Evolutionary conservation across 2,888 invertebrate genomes (phyloP).

Genomic region (Perithous albicinctus): DNA sequence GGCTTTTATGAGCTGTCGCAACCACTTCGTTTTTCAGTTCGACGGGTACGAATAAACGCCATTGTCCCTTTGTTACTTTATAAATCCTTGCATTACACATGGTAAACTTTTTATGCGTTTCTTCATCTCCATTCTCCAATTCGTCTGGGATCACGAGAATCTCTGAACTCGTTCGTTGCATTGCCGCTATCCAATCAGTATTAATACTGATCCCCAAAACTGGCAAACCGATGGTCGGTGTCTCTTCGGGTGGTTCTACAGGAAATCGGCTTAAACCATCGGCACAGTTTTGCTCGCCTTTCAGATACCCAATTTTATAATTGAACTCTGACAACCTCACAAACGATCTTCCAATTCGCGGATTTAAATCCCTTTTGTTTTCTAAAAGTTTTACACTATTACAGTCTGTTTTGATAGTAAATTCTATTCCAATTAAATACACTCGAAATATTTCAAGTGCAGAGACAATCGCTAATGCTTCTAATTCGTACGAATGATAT

Average conservation of each 20-base stretch:
- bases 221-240: conserved; percentile 54
- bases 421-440: conserved; percentile 64
- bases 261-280: conserved; percentile 69
- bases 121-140: conserved; percentile 58
- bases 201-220: conserved; percentile 60
- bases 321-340: conserved; percentile 65
- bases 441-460: conserved; percentile 59
- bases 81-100: conserved; percentile 63
- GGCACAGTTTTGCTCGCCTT: conserved; percentile 63
- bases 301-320: conserved; percentile 67
- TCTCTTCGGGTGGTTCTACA: conserved; percentile 59
- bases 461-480: conserved; percentile 58
- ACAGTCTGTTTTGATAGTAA: conserved; percentile 64
- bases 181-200: conserved; percentile 64
- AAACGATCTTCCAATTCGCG: conserved; percentile 57
- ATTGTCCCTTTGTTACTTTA: conserved; percentile 47
- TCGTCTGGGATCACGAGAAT: conserved; percentile 55
- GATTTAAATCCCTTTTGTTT: conserved; percentile 46
- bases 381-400: conserved; percentile 41
- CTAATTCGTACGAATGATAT: conserved; percentile 64
- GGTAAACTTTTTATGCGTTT: conserved; percentile 61
- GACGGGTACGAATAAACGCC: conserved; percentile 53
- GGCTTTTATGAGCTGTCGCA: conserved; percentile 49
- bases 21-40: conserved; percentile 53
- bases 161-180: conserved; percentile 49